Percentiles rank a stretch among this genome's conserved stretches.
phyloP scores from a whole-genome alignment of 2,888 invertebrate genomes.

The Xanthia icteritia region DNA sequence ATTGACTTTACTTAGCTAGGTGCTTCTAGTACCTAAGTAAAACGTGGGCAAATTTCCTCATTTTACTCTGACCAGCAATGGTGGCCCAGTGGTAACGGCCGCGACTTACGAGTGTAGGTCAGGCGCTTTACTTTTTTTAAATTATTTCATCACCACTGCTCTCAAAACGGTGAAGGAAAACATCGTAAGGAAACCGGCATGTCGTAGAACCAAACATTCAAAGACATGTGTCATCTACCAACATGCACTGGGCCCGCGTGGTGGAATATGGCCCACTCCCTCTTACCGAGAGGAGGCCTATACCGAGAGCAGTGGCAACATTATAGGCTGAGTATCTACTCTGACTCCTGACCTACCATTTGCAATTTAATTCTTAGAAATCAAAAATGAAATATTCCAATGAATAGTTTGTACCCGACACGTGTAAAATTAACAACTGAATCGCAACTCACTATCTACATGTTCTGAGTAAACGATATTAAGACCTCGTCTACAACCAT shows the following conservation, averaged over 20 bases:
- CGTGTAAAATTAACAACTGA: constrained; percentile 15
- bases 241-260: too few relatives aligned
- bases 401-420: not conserved
- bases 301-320: too few relatives aligned
- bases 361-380: not conserved
- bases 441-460: constrained; percentile 6
- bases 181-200: too few relatives aligned
- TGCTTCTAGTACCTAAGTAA: not conserved
- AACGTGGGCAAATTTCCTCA: not conserved
- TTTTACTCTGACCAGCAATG: not conserved
- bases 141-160: too few relatives aligned
- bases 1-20: constrained; percentile 24
- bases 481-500: constrained; percentile 9
- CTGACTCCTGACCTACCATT: not conserved
- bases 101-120: too few relatives aligned
- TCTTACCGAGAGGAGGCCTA: too few relatives aligned
- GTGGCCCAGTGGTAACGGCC: too few relatives aligned
- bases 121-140: too few relatives aligned
- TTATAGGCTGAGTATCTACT: not conserved
- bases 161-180: too few relatives aligned
- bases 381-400: not conserved
- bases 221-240: too few relatives aligned
- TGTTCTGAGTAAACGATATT: constrained; percentile 9
- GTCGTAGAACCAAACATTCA: too few relatives aligned
- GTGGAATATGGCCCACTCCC: too few relatives aligned